Evolutionary conservation across 2,888 invertebrate genomes (phyloP), one percentile per base, ranked within the genome.

Genomic region (Ametastegia equiseti): DNA sequence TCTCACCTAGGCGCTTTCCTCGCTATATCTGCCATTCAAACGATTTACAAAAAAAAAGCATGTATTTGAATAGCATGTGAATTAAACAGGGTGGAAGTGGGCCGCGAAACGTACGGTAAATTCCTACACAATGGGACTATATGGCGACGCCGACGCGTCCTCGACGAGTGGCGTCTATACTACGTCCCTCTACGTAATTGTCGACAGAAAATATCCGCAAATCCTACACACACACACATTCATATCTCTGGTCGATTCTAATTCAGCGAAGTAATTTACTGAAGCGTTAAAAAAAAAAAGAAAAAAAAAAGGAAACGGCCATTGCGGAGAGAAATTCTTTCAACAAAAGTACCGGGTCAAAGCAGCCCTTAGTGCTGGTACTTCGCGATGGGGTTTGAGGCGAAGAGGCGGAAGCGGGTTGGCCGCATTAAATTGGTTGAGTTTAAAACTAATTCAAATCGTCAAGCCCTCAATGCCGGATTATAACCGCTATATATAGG

Each of bases 41-140:
- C n/a, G n/a, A n/a, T n/a, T n/a, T n/a, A n/a, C n/a, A n/a, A n/a
- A n/a, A n/a, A n/a, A 39, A 67, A 67, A 39, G 65, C 36, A 47
- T 36, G 45, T 30, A 71, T 71, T 47, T 71, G 71, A 71, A 71
- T 45, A 45, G 27, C 45, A 47, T n/a, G 45, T 45, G 27, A 71
- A 47, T 71, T 47, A 47, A 71, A 71, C 71, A 47, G 27, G 23
- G 30, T 47, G 27, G 27, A 71, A 71, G 45, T 47, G 47, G 71
- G 2, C 27, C 23, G 71, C n/a, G n/a, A n/a, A 71, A 47, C 71
- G 42, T 47, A 60, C 36, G 42, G 13, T 30, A 71, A 45, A 71
- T 30, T 71, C 47, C 30, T 4, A 7, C 30, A 71, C 71, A 47
- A 47, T 71, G 47, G 27, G n/a, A n/a, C n/a, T n/a, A n/a, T n/a